Evolutionary conservation across 2,797 vertebrate genomes (phyloP).

Genomic region (Vultur gryphus): DNA sequence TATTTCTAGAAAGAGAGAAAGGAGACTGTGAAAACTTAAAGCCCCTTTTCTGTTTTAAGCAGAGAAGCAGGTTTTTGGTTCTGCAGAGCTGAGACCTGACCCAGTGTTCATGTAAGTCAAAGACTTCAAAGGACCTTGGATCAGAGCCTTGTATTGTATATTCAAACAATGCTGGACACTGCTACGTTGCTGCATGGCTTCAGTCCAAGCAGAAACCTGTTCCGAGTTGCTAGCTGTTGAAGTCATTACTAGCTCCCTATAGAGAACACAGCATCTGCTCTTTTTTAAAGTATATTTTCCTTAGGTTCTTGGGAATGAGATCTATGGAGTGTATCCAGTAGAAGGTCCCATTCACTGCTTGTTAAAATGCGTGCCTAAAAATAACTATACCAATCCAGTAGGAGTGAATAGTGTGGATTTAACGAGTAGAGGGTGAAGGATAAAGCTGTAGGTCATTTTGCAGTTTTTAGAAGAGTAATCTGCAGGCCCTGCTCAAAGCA

Average conservation of each 20-base stretch:
- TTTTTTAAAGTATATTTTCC: not conserved
- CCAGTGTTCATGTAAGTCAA: not conserved
- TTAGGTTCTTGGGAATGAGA: not conserved
- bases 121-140: conserved; percentile 18
- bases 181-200: not conserved
- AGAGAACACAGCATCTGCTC: not conserved
- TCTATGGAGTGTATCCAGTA: not conserved
- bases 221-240: not conserved
- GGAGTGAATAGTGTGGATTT: not conserved
- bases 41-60: not conserved
- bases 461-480: not conserved
- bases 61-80: conserved; percentile 11
- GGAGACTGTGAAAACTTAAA: not conserved
- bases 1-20: not conserved
- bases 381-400: not conserved
- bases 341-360: not conserved
- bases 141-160: conserved; percentile 17
- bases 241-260: not conserved
- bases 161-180: conserved; percentile 6
- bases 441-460: conserved; percentile 13
- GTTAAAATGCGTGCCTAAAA: conserved; percentile 3
- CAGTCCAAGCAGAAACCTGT: conserved; percentile 6
- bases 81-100: not conserved
- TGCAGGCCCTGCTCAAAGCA: not conserved
- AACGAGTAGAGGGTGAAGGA: not conserved